phyloP scores from a whole-genome alignment of 2,113 vertebrate species.

The Upupa epops region DNA sequence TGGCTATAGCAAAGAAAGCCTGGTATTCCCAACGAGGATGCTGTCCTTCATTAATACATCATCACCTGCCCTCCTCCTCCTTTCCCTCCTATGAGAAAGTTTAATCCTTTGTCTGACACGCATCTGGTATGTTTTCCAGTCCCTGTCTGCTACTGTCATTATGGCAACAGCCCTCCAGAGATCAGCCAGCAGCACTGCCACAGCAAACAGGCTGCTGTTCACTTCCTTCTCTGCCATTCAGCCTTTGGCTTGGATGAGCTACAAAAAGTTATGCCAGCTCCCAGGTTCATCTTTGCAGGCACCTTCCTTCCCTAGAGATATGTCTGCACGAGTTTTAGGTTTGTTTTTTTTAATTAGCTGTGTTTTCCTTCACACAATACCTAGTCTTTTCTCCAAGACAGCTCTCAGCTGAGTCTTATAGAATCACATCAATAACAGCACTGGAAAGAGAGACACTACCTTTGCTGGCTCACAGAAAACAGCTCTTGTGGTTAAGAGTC shows the following conservation, averaged over 20 bases:
- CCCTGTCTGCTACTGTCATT: conserved; percentile 29
- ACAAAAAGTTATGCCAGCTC: neutral
- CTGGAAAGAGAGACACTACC: neutral
- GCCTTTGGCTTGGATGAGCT: neutral
- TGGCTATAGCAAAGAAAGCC: neutral
- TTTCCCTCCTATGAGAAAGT: conserved; percentile 1
- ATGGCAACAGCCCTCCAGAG: conserved; percentile 23
- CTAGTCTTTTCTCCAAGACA: neutral
- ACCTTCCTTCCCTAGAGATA: neutral
- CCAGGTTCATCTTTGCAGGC: rapidly evolving
- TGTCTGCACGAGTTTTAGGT: neutral
- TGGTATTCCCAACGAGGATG: conserved; percentile 34
- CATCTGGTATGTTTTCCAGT: conserved; percentile 44
- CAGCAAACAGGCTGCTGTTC: neutral
- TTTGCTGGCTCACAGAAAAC: neutral
- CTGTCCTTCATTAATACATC: neutral
- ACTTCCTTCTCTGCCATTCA: neutral
- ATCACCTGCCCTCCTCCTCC: neutral
- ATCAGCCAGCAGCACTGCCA: conserved; percentile 4
- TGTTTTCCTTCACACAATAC: neutral
- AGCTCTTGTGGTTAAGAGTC: neutral
- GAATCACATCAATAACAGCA: neutral
- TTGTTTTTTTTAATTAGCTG: neutral
- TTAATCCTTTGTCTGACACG: conserved; percentile 27
- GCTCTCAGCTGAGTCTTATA: neutral